These are phyloP conservation scores for Bergia puertoricense DNA, from an alignment of 92 coral and sea anemone genomes.

Conservation along the genomic window DNA sequence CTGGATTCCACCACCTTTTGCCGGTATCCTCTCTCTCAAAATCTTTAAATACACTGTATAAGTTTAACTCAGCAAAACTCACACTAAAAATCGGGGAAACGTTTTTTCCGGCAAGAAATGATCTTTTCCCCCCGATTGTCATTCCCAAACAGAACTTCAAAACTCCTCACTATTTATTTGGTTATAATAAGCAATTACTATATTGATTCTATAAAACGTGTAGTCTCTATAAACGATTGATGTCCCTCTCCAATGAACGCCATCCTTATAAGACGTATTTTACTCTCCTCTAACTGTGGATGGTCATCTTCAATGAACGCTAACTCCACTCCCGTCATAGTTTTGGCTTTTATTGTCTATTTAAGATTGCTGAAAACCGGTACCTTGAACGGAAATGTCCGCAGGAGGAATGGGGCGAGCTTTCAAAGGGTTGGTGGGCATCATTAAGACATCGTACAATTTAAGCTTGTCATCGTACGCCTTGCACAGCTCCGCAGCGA, in stretches of 20 bases:
- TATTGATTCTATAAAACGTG: background rate
- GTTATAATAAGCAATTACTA: no score
- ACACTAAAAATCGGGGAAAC: no score
- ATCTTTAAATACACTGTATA: no score
- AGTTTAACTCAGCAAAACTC: no score
- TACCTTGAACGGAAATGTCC: conserved; percentile 54
- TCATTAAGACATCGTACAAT: conserved; percentile 55
- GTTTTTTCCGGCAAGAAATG: no score
- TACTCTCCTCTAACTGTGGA: background rate
- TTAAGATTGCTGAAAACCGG: background rate
- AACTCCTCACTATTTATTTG: no score
- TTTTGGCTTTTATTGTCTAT: no score
- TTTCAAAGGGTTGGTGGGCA: conserved; percentile 66
- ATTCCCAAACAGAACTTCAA: no score
- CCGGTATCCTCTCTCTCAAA: no score
- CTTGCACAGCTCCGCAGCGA: conserved; percentile 46
- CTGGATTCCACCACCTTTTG: no score
- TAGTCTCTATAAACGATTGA: no score
- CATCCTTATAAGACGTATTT: background rate
- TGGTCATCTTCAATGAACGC: background rate
- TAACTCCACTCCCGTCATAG: background rate
- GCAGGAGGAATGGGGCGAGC: conserved; percentile 55
- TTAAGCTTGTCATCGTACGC: conserved; percentile 60
- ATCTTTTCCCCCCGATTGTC: no score
- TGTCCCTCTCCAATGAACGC: background rate